Percentiles rank a stretch among this genome's conserved stretches.
phyloP scores from a whole-genome alignment of 2,888 invertebrate species.

The Lepidocyrtinus sp. region DNA sequence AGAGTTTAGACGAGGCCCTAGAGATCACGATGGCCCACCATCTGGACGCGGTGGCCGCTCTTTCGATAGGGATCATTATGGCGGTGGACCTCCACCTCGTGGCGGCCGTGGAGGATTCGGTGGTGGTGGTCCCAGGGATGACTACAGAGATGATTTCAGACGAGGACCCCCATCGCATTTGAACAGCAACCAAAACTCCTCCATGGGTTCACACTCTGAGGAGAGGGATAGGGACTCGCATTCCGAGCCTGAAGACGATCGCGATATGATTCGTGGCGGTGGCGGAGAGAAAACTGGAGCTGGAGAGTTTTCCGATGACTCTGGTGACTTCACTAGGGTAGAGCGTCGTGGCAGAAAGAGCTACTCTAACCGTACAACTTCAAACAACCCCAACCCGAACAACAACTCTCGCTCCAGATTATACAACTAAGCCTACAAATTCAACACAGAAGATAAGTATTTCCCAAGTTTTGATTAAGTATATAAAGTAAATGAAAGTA shows the following conservation, averaged over 20 bases:
- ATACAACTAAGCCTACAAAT: too few species aligned
- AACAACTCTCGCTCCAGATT: too few species aligned
- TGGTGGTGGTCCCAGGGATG: conserved; percentile 19
- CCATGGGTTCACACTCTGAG: conserved; percentile 44
- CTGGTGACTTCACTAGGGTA: conserved; percentile 33
- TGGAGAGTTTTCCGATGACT: conserved; percentile 34
- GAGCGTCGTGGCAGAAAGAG: conserved; percentile 32
- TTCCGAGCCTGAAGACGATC: conserved; percentile 65
- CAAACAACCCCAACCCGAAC: not conserved
- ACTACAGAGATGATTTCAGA: conserved; percentile 14
- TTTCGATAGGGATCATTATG: conserved; percentile 11
- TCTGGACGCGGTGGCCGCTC: conserved; percentile 26
- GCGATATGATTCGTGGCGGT: conserved; percentile 47
- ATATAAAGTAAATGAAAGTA: too few species aligned
- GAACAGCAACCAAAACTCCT: conserved; percentile 23
- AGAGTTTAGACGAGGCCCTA: conserved; percentile 10
- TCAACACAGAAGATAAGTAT: too few species aligned
- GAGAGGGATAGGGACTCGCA: conserved; percentile 60
- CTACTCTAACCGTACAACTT: conserved; percentile 9
- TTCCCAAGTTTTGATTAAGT: too few species aligned
- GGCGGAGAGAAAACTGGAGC: not conserved
- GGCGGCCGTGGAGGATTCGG: too few species aligned
- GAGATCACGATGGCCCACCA: conserved; percentile 27
- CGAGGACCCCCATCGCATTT: not conserved
- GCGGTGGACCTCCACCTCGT: conserved; percentile 12